Conservation (phyloP, 2,797 vertebrate species). For the Enteromius radiatus region DNA sequence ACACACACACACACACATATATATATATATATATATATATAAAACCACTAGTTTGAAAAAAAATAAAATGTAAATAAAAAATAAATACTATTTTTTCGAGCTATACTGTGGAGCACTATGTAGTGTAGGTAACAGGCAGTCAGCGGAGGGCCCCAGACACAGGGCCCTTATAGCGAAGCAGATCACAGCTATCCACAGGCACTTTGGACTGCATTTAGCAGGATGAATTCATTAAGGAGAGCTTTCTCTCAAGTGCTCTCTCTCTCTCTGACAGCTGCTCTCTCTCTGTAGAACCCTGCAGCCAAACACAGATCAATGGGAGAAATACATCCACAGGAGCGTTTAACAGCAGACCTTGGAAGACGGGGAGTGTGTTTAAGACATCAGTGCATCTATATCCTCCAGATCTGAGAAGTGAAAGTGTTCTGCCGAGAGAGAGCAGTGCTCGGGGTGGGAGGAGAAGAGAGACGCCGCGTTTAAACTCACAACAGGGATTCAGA, state of each 20-base stretch:
- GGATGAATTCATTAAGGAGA: slow-evolving; percentile 81
- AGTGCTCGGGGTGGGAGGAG: slow-evolving; percentile 57
- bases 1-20: background rate
- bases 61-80: background rate
- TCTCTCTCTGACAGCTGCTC: slow-evolving; percentile 81
- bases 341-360: slow-evolving; percentile 81
- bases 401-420: slow-evolving; percentile 68
- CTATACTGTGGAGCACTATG: background rate
- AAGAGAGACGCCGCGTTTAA: slow-evolving; percentile 66
- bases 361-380: slow-evolving; percentile 77
- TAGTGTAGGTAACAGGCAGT: slow-evolving; percentile 4
- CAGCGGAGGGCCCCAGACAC: slow-evolving; percentile 65
- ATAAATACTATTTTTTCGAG: background rate
- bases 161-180: slow-evolving; percentile 67
- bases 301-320: slow-evolving; percentile 84
- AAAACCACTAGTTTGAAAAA: background rate
- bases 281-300: slow-evolving; percentile 76
- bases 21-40: background rate
- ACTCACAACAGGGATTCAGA: slow-evolving; percentile 67
- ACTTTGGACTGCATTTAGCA: slow-evolving; percentile 74
- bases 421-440: slow-evolving; percentile 18
- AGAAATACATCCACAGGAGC: slow-evolving; percentile 83
- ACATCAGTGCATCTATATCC: slow-evolving; percentile 74
- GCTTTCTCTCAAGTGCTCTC: slow-evolving; percentile 57
- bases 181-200: slow-evolving; percentile 77